Conservation (phyloP, 2,113 vertebrate species). For the Dicaeum eximium region DNA sequence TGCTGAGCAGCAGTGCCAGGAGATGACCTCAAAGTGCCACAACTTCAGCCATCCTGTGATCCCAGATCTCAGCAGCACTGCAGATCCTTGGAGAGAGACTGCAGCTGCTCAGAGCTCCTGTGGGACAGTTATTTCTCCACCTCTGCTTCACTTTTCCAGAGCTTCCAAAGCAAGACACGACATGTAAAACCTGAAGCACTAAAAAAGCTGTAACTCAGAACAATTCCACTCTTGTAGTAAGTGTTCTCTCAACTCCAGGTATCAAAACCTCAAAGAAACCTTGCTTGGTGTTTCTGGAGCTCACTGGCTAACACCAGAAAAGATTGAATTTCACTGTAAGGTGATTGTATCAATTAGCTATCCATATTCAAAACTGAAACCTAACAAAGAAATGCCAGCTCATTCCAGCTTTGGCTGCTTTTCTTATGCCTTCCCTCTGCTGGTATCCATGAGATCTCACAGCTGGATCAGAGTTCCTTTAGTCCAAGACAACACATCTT, state of each 20-base stretch:
- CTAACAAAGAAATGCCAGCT: neutral
- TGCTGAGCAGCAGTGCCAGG: neutral
- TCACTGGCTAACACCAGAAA: neutral
- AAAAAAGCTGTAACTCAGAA: neutral
- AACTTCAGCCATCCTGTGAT: rapidly evolving
- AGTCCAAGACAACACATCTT: neutral
- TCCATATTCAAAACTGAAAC: neutral
- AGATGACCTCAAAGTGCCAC: neutral
- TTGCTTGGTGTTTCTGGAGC: neutral
- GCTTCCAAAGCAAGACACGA: neutral
- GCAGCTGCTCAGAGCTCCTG: neutral
- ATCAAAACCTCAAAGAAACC: neutral
- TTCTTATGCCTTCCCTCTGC: neutral
- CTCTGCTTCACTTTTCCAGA: neutral
- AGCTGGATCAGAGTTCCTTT: neutral
- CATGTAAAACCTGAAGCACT: neutral
- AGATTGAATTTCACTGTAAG: neutral
- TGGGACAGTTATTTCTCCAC: rapidly evolving
- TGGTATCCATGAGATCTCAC: neutral
- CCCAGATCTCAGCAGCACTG: neutral
- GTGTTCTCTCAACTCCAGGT: neutral
- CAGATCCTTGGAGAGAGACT: neutral
- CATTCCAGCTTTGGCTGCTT: neutral
- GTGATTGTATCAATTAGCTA: neutral
- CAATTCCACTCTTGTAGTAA: neutral